Base-by-base conservation (phyloP, 2,797 vertebrate species). In the Enteromius treurensis region DNA sequence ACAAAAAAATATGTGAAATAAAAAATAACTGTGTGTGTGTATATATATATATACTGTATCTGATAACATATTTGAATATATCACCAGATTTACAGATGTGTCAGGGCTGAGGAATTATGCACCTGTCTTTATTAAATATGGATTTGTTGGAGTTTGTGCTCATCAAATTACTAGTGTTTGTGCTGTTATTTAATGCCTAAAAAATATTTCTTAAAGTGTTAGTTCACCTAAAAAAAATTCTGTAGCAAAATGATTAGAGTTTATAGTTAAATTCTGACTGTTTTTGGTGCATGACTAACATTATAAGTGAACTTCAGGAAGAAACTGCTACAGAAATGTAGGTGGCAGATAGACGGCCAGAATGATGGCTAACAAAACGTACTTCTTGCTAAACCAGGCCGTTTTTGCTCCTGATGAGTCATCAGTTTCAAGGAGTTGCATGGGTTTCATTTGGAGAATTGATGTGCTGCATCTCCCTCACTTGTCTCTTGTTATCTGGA, bases 381-480 rank as follows among this genome's bases (percentile, higher is more conserved):
- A 9, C 23, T 51, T 37, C 53, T 32, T 37, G 29, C 70, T 21
- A 75, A 64, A 74, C 23, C 42, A 75, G 45, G 14, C 9, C 14
- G 3, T 58, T 80, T 74, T 19, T 73, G 14, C 51, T 49, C 40
- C 42, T 34, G 29, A 55, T 76, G 80, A 82, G 71, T 75, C 80
- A 76, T 64, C 37, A 23, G 23, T 64, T 64, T 77, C 23, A 47
- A 60, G 17, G n/a, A 64, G 58, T 73, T 49, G 55, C 55, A 80
- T 29, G 6, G 79, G 68, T 73, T 81, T 81, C 53, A 82, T 82
- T 76, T 67, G 45, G 10, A 75, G 71, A 67, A 53, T 70, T 81
- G 15, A 47, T 69, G 23, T 45, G 17, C 77, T 55, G 67, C 51
- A 17, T 85, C 78, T 64, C 23, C 23, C 45, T 82, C 32, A n/a